These are phyloP conservation scores for Adelognathus sp. DNA, from an alignment of 2,888 invertebrate species.

Conservation along the genomic window DNA sequence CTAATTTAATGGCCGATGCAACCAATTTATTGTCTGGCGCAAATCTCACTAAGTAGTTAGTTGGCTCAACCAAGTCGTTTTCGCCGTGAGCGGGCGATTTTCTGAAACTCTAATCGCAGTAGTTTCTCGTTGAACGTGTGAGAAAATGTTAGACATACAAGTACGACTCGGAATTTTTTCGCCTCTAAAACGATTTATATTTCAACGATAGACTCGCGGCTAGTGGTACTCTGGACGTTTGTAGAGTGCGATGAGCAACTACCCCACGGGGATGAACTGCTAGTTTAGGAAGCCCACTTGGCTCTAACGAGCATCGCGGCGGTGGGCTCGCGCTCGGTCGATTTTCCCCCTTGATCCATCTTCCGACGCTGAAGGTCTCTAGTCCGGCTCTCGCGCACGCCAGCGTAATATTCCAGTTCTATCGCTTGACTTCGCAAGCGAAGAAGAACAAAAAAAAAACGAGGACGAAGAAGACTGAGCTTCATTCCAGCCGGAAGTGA, in stretches of 20 bases:
- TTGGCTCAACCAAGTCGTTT: too few relatives aligned
- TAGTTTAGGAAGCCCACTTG: slow-evolving; percentile 20
- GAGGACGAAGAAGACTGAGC: not conserved
- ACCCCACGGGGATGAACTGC: slow-evolving; percentile 1
- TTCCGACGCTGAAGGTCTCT: not conserved
- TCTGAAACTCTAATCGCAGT: too few relatives aligned
- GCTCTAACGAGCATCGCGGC: slow-evolving; percentile 20
- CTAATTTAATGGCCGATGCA: too few relatives aligned
- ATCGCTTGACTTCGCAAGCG: not conserved
- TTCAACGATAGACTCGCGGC: not conserved
- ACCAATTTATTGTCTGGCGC: too few relatives aligned
- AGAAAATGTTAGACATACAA: not conserved
- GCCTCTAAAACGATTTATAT: not conserved
- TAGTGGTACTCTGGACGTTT: not conserved
- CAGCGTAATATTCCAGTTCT: slow-evolving; percentile 13
- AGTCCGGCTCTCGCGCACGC: not conserved
- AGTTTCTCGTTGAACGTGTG: not conserved
- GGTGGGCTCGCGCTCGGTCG: not conserved
- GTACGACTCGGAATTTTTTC: not conserved
- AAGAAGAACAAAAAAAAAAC: not conserved
- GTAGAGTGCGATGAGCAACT: not conserved
- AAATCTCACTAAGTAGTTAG: too few relatives aligned
- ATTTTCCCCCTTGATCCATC: not conserved
- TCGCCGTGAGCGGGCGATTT: too few relatives aligned
- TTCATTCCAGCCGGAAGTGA: slow-evolving; percentile 17